These are phyloP conservation scores for Acanthoscelides obtectus DNA, from an alignment of 2,888 invertebrate species.

Conservation along the genomic window DNA sequence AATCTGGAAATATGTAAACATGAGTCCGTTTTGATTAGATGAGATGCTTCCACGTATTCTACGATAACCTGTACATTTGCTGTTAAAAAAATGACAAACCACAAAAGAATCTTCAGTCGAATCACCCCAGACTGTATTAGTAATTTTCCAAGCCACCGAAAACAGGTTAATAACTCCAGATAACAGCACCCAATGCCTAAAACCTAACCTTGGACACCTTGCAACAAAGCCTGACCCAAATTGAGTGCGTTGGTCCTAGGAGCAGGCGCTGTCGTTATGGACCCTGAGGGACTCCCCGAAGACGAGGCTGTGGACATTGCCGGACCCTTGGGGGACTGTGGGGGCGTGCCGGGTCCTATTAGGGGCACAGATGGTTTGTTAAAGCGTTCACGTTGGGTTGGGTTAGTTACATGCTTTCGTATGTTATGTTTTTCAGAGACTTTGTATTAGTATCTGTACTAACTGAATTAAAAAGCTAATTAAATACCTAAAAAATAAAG, in stretches of 20 bases:
- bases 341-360: conserved; percentile 44
- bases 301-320: conserved; percentile 30
- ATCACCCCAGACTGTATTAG: no score
- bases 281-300: conserved; percentile 40
- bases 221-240: conserved; percentile 47
- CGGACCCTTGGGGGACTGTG: conserved; percentile 43
- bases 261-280: conserved; percentile 28
- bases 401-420: background rate
- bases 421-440: no score
- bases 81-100: no score
- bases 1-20: no score
- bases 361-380: background rate
- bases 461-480: no score
- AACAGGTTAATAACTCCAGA: conserved; percentile 7
- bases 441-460: no score
- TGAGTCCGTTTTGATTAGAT: no score
- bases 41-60: no score
- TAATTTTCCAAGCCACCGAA: conserved; percentile 8
- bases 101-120: no score
- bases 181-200: conserved; percentile 3
- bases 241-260: conserved; percentile 39
- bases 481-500: no score
- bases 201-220: conserved; percentile 50
- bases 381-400: background rate
- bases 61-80: no score